Evolutionary conservation across 2,113 vertebrate genomes (phyloP).

Genomic region (Picathartes gymnocephalus): DNA sequence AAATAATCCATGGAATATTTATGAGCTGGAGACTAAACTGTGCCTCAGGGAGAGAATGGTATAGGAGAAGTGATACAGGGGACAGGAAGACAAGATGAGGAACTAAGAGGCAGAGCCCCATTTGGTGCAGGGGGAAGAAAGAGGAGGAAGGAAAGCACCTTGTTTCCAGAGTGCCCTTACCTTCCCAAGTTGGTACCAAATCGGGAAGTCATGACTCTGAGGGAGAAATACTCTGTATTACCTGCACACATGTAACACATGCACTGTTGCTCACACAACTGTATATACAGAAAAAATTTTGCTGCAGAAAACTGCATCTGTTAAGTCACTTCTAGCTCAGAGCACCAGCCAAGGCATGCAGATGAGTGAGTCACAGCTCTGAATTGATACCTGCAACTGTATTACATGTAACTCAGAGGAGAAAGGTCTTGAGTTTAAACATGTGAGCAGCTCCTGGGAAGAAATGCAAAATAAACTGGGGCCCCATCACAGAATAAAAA

Average conservation of each 20-base stretch:
- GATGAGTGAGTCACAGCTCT: neutral
- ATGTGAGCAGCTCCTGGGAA: neutral
- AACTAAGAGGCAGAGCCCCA: neutral
- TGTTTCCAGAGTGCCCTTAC: neutral
- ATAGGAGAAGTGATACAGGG: neutral
- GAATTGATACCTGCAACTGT: neutral
- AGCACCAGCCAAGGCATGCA: neutral
- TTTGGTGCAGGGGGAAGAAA: neutral
- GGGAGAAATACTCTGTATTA: neutral
- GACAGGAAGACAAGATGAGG: neutral
- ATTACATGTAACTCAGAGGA: neutral
- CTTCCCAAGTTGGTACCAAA: neutral
- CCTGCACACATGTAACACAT: neutral
- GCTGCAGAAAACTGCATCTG: neutral
- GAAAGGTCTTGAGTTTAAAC: neutral
- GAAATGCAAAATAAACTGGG: neutral
- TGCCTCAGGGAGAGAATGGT: neutral
- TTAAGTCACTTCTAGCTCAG: neutral
- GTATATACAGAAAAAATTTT: neutral
- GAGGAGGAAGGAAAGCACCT: neutral
- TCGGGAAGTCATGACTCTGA: neutral
- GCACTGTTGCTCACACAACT: neutral
- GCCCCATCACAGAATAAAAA: neutral
- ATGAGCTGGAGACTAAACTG: neutral
- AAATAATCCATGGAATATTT: neutral